Base-by-base conservation (phyloP, 2,888 invertebrate species). In the Heliconius ismenius region DNA sequence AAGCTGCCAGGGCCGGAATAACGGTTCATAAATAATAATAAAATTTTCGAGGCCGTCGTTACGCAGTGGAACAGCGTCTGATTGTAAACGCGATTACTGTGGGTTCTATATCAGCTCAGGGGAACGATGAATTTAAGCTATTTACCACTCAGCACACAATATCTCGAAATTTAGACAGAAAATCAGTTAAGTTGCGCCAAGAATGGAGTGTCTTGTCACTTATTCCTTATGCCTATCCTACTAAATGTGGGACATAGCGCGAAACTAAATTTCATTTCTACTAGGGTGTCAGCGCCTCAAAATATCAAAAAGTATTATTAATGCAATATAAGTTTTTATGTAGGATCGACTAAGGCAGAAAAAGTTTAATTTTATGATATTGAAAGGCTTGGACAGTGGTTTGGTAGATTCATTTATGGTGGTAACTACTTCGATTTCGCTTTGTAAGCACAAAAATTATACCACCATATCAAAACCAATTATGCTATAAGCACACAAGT, bases 291-390 rank as follows among this genome's bases (percentile, higher is more conserved):
- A 58, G 65, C 72, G 58, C 54, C 64, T 54, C 54, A 9, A 64
- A 75, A 70, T 70, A 70, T 75, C 21, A 32, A 24, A 70, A 75
- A 54, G 54, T 54, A 64, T 58, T 64, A 70, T 70, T 75, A 64
- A 69, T 32, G 69, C 62, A 62, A 75, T 70, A 75, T 49, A 70
- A 60, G 26, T 63, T 70, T 75, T 75, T 43, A 70, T 60, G 49
- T 69, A n/a, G n/a, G 63, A 69, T 63, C 32, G 21, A 70, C 11
- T 54, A 75, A 64, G 24, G n/a, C 32, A 39, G 32, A 24, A 32
- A 49, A 43, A 70, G 69, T 69, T 28, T 21, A 28, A 63, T 32
- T 18, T 28, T 49, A 11, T 28, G 28, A 18, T 10, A 54, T 54
- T 24, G 4, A 24, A 13, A 43, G 9, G 43, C 13, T 3, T 24